These are phyloP conservation scores for Pseudanteris insignis DNA, from an alignment of 2,888 invertebrate genomes.

Conservation along the genomic window DNA sequence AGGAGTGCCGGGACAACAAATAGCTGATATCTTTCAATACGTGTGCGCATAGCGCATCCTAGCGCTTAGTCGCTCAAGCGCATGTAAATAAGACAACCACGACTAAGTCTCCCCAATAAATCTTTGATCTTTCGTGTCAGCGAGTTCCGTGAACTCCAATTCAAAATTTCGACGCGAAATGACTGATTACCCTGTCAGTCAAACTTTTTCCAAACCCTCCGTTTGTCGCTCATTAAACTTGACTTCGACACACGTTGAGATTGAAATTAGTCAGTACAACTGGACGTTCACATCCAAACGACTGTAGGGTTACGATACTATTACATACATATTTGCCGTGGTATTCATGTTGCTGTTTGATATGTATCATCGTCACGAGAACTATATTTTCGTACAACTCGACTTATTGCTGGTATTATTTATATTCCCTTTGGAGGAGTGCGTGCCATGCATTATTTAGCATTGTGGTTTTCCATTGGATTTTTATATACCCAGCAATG, in stretches of 20 bases:
- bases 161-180: too few relatives aligned
- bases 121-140: conserved; percentile 39
- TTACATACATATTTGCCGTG: too few relatives aligned
- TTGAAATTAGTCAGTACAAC: too few relatives aligned
- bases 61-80: conserved; percentile 42
- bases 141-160: conserved; percentile 3
- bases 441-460: conserved; percentile 39
- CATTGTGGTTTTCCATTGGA: too few relatives aligned
- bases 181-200: too few relatives aligned
- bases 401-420: conserved; percentile 40
- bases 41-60: conserved; percentile 29
- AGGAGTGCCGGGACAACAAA: conserved; percentile 47
- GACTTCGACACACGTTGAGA: too few relatives aligned
- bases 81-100: conserved; percentile 63
- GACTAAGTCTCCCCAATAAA: conserved; percentile 53
- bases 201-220: too few relatives aligned
- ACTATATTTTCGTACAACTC: conserved; percentile 30
- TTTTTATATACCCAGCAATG: too few relatives aligned
- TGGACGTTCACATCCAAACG: too few relatives aligned
- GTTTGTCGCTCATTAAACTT: too few relatives aligned
- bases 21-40: conserved; percentile 42
- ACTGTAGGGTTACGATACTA: too few relatives aligned
- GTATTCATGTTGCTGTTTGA: conserved; percentile 42
- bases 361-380: conserved; percentile 46
- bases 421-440: conserved; percentile 35